phyloP scores from a whole-genome alignment of 2,113 vertebrate genomes.

The Festucalex cinctus region DNA sequence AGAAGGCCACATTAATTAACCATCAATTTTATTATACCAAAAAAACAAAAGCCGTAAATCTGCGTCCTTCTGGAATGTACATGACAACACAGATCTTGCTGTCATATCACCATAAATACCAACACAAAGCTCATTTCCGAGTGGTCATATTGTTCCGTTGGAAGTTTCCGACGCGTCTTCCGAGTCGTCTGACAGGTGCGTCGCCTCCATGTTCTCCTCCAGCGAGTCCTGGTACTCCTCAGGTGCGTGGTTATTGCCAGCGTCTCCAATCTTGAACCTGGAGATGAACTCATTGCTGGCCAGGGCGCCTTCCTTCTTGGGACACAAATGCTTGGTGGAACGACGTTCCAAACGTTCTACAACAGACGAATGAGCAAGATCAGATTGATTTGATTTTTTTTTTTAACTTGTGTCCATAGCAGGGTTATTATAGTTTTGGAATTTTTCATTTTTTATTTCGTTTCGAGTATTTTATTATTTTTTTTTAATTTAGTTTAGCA shows the following conservation, averaged over 20 bases:
- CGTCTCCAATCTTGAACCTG: conserved; percentile 54
- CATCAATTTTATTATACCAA: conserved; percentile 5
- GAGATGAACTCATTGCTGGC: conserved; percentile 73
- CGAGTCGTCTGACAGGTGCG: conserved; percentile 35
- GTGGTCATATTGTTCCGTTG: conserved; percentile 47
- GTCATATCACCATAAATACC: neutral
- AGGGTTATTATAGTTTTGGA: no score
- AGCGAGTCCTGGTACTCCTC: conserved; percentile 21
- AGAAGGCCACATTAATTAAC: neutral
- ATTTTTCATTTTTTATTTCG: no score
- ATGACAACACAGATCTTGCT: neutral
- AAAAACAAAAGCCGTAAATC: neutral
- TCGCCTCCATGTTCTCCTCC: conserved; percentile 40
- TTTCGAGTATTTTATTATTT: no score
- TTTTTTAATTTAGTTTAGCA: no score
- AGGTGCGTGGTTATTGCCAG: conserved; percentile 6
- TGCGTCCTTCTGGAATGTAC: neutral
- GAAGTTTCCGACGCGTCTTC: conserved; percentile 25
- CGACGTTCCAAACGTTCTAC: conserved; percentile 60
- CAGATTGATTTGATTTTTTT: neutral
- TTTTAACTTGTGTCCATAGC: no score
- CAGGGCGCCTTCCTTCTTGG: conserved; percentile 63
- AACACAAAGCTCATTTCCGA: neutral
- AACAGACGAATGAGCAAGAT: neutral
- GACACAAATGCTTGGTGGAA: conserved; percentile 38